Base-by-base conservation (phyloP, 2,113 vertebrate genomes). In the Castor canadensis region DNA sequence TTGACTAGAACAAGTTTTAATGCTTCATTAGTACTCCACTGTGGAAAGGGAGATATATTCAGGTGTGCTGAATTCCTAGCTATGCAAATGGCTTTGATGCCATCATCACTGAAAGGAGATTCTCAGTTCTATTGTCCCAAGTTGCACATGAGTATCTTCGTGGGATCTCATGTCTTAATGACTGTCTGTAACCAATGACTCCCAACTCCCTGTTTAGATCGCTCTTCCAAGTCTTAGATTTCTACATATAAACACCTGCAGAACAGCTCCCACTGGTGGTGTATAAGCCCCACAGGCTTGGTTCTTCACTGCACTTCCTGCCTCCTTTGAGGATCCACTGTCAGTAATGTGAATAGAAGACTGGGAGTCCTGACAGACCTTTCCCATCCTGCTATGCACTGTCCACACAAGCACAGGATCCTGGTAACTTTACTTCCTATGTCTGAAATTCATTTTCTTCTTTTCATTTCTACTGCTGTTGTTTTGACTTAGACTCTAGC, bases 171-270 rank as follows among this genome's bases (percentile, higher is more conserved):
- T 52, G 75, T 43, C 89, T 72, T 87, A 87, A 93, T 64, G 91
- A n/a, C 22, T 81, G n/a, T 60, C 40, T 32, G 5, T 67, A 56
- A 56, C 38, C 85, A 96, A 54, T 84, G 75, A 47, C 32, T 91
- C 87, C 95, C 92, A 92, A 38, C 32, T 79, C 67, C 47, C 89
- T 66, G 69, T 76, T 92, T 67, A 83, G 69, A 75, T 54, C 43
- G 28, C 9, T 94, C 80, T 80, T 89, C 56, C 43, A 91, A 79
- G 58, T 49, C 66, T 87, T 90, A 19, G 17, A 60, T 45, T 87
- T 77, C 64, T 87, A n/a, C 26, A 40, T 24, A 7, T 83, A 47
- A 86, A 58, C 47, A 87, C 15, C 71, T 72, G 9, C 19, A 40
- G 80, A 79, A 62, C 56, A 52, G 54, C 11, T 60, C n/a, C 28